phyloP scores from a whole-genome alignment of 2,113 vertebrate species.

The Amblyornis subalaris region DNA sequence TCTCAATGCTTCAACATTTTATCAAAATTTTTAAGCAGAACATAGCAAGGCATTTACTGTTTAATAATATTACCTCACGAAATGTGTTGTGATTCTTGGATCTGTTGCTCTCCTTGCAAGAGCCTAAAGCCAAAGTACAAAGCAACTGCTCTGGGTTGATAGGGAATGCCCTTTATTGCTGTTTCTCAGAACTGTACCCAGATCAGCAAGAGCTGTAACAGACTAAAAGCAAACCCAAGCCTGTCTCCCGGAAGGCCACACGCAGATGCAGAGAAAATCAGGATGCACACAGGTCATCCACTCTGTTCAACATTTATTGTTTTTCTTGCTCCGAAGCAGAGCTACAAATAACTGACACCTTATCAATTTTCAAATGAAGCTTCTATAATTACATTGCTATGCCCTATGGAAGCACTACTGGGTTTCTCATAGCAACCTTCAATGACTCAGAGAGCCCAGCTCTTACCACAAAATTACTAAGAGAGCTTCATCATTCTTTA shows the following conservation, averaged over 20 bases:
- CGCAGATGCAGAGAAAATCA: background rate
- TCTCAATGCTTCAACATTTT: background rate
- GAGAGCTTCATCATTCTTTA: background rate
- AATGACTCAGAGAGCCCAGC: background rate
- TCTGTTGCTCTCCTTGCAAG: background rate
- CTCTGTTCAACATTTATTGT: background rate
- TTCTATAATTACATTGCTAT: background rate
- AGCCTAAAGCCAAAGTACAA: slow-evolving; percentile 1
- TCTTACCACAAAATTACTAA: background rate
- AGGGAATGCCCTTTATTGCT: background rate
- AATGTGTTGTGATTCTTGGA: background rate
- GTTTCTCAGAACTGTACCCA: background rate
- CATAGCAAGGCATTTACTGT: background rate
- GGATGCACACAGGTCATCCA: background rate
- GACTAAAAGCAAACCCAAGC: background rate
- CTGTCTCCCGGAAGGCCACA: background rate
- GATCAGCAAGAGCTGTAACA: background rate
- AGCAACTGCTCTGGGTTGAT: background rate
- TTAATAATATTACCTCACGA: background rate
- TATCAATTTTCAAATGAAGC: background rate
- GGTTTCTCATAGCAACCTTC: slow-evolving; percentile 12
- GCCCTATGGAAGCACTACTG: background rate
- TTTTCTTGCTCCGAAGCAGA: background rate
- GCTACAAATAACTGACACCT: background rate
- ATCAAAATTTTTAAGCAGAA: background rate